A percentile compares a stretch with the other conserved stretches of the same genome.
Conservation (phyloP, 2,797 vertebrate genomes). For the Neomorphus geoffroyi region DNA sequence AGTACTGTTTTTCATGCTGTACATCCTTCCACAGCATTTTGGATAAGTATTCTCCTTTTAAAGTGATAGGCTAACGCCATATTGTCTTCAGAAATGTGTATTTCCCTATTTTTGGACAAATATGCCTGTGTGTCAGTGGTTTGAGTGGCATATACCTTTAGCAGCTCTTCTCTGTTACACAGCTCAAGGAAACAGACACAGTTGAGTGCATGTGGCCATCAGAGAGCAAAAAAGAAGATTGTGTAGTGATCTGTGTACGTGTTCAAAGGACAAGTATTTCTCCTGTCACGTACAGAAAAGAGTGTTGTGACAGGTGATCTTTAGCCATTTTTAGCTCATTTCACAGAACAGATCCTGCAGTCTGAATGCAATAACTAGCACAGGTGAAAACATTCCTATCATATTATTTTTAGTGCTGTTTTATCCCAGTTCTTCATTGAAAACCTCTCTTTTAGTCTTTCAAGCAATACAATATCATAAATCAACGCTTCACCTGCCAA, state of each 20-base stretch:
- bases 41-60: not conserved
- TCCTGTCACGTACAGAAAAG: not conserved
- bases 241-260: not conserved
- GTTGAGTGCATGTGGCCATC: not conserved
- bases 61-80: not conserved
- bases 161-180: fast-evolving
- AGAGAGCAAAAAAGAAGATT: not conserved
- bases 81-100: not conserved
- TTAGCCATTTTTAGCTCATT: not conserved
- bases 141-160: not conserved
- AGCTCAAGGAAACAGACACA: not conserved
- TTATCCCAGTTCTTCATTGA: not conserved
- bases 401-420: not conserved
- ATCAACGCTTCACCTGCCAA: not conserved
- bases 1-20: not conserved
- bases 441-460: not conserved
- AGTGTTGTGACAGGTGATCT: not conserved
- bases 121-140: not conserved
- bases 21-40: not conserved
- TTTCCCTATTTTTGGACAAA: not conserved
- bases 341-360: not conserved
- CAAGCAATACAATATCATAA: not conserved
- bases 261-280: not conserved
- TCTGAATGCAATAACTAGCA: not conserved
- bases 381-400: not conserved